Base-by-base conservation (phyloP, 2,888 invertebrate genomes). In the Adineta ricciae region DNA sequence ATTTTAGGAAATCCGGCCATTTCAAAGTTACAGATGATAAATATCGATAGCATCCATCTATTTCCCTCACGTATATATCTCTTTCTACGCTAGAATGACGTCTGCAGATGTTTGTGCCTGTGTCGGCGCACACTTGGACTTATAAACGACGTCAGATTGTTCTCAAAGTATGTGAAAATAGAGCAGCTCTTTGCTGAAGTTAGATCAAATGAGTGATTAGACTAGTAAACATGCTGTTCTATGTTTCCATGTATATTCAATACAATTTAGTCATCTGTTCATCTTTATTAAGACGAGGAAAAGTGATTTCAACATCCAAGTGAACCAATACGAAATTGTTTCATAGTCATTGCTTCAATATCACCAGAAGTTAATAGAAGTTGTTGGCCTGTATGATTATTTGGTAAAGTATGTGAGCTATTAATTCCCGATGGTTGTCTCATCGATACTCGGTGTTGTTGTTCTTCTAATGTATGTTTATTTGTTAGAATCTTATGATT, bases 271-370 rank as follows among this genome's bases (percentile, higher is more conserved):
- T 64, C 19, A 64, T 32, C 32, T 64, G 16, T 64, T 64, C 32
- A 1, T 19, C 5, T 64, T 32, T 3, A 3, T 27, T 32, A 32
- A 3, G 27, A 64, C 27, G 32, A 32, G 32, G 19, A 50, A 50
- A 9, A 46, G 46, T 5, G 24, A 56, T 2, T 7, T 78, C 41
- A 78, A 78, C 16, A 78, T 73, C 21, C 38, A 73, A 73, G 16
- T 8, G 73, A 38, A 78, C 78, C 41, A 8, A 78, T n/a, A 41
- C 78, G 78, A 41, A 78, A 78, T 78, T 78, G 78, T 41, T 41
- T 78, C 78, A 78, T 41, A 24, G 38, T n/a, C 41, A 78, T 41
- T 78, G 41, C 78, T 78, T 78, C 78, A n/a, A 78, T 41, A 41
- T 78, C 78, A n/a, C 38, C 38, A 24, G 78, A 78, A 32, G 78